Evolutionary conservation across 2,113 vertebrate species (phyloP).

Genomic region (Saguinus midas): DNA sequence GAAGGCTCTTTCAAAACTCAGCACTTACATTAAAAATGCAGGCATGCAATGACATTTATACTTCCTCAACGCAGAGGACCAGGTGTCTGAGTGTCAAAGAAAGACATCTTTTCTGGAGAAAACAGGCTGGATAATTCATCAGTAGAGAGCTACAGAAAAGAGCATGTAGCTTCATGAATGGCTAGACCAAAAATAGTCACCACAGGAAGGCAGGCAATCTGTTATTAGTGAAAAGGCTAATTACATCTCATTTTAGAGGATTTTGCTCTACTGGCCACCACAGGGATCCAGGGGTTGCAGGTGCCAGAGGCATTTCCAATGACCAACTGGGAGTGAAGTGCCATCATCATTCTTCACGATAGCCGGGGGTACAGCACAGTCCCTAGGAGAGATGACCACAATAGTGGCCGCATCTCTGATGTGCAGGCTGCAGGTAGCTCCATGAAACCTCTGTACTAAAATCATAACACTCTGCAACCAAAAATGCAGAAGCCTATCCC

Average conservation of each 20-base stretch:
- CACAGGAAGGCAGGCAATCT: neutral
- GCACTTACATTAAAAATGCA: neutral
- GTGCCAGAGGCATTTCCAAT: neutral
- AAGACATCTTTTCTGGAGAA: neutral
- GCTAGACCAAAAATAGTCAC: neutral
- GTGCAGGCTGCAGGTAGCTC: constrained; percentile 64
- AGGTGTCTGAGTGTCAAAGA: neutral
- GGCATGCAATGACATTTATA: neutral
- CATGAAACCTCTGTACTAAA: constrained; percentile 66
- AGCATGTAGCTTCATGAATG: neutral
- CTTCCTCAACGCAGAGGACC: neutral
- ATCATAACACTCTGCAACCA: constrained; percentile 57
- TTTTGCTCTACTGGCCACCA: neutral
- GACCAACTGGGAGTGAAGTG: neutral
- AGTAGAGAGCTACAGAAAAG: neutral
- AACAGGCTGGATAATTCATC: neutral
- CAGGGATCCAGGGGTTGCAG: neutral
- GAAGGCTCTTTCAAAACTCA: neutral
- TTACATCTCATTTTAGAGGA: neutral
- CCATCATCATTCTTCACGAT: constrained; percentile 49
- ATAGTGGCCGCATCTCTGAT: neutral
- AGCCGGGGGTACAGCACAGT: neutral
- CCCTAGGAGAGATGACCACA: constrained; percentile 9
- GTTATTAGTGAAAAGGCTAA: neutral
- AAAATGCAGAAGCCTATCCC: constrained; percentile 65